Base-by-base conservation (phyloP, 2,888 invertebrate species). In the Lasioglossum calceatum region DNA sequence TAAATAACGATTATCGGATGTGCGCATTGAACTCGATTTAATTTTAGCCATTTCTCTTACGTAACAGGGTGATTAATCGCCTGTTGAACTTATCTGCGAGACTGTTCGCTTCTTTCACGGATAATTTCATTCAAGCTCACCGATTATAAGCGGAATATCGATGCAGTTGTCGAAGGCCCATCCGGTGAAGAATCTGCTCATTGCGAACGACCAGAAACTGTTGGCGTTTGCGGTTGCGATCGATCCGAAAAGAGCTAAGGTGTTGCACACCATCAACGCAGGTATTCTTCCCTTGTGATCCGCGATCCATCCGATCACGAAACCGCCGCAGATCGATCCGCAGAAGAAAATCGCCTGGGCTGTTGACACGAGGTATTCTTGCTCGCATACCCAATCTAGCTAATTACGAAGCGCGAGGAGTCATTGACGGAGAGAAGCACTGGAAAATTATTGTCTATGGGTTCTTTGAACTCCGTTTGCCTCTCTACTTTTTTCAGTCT, bases 311-410 rank as follows among this genome's bases (percentile, higher is more conserved):
- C 96, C 96, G 88, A 96, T 96, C 7, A 96, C 85, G 44, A 96
- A 95, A 7, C 96, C 96, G 5, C 96, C 96, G 44, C 95, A 90
- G 82, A 96, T 96, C 32, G 96, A 96, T 7, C 96, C 96, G 82
- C 95, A 93, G 93, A 96, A 96, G 92, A 96, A 96, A 61, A 96
- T 93, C 27, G 96, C 95, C 92, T 96, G 96, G 19, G 96, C 95
- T 64, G 96, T 93, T n/a, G 96, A 95, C 32, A 96, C 95, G 77
- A 96, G 95, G 88, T 95, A 95, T 64, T 95, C 95, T 71, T 95
- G 94, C 73, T 96, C 95, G 93, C 96, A 96, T 93, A 96, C 96
- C 96, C 96, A 96, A 93, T 96, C 95, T 92, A 96, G 94, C 96
- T 96, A 94, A 94, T 91, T 79, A 88, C 85, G 84, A 91, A 90